Percentiles rank a stretch among this genome's conserved stretches.
Conservation (phyloP, 2,113 vertebrate genomes). For the Pluvialis apricaria region DNA sequence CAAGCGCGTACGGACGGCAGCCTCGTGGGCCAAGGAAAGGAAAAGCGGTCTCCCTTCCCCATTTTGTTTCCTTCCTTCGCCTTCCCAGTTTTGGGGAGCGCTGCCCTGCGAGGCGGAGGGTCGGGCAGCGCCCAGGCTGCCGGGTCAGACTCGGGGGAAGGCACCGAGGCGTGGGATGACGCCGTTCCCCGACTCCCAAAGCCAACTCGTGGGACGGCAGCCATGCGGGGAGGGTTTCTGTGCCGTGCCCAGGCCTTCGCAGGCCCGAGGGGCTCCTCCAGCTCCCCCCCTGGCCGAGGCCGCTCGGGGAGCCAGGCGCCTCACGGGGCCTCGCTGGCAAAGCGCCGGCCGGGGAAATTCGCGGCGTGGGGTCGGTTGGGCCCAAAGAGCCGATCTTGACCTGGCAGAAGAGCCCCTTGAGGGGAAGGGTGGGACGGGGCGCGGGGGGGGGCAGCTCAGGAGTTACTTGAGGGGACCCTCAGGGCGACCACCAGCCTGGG, state of each 20-base stretch:
- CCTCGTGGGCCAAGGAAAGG: not conserved
- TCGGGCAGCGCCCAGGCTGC: not conserved
- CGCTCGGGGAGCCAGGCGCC: not conserved
- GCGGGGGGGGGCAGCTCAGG: too few species aligned
- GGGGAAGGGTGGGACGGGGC: too few species aligned
- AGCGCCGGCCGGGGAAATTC: too few species aligned
- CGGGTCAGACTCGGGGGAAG: fast-evolving
- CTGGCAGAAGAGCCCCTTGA: too few species aligned
- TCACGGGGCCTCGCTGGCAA: not conserved
- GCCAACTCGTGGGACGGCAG: fast-evolving
- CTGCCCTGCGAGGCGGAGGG: fast-evolving
- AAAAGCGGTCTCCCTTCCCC: not conserved
- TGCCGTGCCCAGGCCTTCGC: fast-evolving
- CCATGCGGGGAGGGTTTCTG: not conserved
- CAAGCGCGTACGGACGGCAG: fast-evolving
- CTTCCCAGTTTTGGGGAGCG: not conserved
- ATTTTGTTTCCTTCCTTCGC: not conserved
- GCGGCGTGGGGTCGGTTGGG: not conserved
- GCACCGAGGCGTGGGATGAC: fast-evolving
- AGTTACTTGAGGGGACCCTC: not conserved
- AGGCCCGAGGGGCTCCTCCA: not conserved
- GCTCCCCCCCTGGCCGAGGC: too few species aligned
- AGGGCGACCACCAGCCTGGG: not conserved
- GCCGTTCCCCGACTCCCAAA: not conserved
- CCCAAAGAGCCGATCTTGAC: fast-evolving